Percentiles rank a stretch among this genome's conserved stretches.
These are phyloP conservation scores for Formica selysi DNA, from an alignment of 1,140 invertebrate genomes.

Conservation along the genomic window DNA sequence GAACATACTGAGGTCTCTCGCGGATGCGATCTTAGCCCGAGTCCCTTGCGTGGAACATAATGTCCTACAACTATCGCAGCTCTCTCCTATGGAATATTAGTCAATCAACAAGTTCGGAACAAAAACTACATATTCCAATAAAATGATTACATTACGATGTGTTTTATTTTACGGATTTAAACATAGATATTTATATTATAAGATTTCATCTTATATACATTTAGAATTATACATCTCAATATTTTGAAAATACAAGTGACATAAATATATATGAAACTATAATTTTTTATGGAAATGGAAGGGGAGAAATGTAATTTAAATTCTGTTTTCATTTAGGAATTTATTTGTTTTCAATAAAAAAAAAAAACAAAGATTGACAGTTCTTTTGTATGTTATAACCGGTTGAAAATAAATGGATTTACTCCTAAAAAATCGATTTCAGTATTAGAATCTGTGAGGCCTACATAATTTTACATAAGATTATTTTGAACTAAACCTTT, in stretches of 20 bases:
- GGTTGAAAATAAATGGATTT: background rate
- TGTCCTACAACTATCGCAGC: constrained; percentile 12
- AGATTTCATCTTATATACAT: background rate
- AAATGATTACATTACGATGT: background rate
- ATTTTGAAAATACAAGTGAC: background rate
- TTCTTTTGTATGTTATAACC: background rate
- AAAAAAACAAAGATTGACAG: background rate
- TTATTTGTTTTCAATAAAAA: background rate
- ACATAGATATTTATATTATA: background rate
- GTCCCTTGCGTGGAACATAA: background rate
- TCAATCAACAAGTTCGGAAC: background rate
- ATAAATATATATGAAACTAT: background rate
- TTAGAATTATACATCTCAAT: background rate
- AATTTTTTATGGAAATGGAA: background rate
- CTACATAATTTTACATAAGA: background rate
- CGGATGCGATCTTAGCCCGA: constrained; percentile 17
- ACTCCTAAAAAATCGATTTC: background rate
- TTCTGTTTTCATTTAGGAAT: background rate
- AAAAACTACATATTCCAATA: background rate
- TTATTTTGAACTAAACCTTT: background rate
- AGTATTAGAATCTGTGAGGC: background rate
- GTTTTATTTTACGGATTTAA: background rate
- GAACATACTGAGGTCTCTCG: constrained; percentile 37
- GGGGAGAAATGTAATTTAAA: background rate
- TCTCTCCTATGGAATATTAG: constrained; percentile 15